Percentiles rank a stretch among this genome's conserved stretches.
phyloP scores from a whole-genome alignment of 2,113 vertebrate species.

The Phycodurus eques region DNA sequence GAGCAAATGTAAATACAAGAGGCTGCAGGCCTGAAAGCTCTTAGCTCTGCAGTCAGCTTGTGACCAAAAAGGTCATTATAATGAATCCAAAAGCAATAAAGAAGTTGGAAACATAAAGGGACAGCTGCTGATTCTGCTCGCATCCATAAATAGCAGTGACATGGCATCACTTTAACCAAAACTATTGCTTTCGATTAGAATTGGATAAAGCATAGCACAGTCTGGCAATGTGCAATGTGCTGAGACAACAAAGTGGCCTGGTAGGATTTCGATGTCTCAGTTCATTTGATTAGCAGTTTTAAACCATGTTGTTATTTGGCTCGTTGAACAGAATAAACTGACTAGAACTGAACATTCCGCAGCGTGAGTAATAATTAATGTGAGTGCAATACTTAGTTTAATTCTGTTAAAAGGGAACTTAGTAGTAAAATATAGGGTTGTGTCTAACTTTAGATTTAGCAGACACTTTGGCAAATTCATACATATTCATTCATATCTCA shows the following conservation, averaged over 20 bases:
- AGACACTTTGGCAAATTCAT: too few species aligned
- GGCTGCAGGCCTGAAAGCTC: neutral
- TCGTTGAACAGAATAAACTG: neutral
- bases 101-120: conserved; percentile 11
- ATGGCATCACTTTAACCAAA: conserved; percentile 8
- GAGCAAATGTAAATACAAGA: neutral
- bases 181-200: conserved; percentile 6
- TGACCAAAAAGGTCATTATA: conserved; percentile 12
- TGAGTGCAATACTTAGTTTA: neutral
- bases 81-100: conserved; percentile 10
- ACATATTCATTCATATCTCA: too few species aligned
- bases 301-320: neutral
- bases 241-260: neutral
- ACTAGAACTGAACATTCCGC: neutral
- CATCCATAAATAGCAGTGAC: conserved; percentile 12
- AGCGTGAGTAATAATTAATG: neutral
- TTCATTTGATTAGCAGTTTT: neutral
- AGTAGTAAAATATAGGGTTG: too few species aligned
- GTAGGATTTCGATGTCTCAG: neutral
- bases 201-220: conserved; percentile 10
- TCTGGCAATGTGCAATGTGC: conserved; percentile 6
- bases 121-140: conserved; percentile 12
- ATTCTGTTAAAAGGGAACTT: neutral
- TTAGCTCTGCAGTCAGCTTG: conserved; percentile 2
- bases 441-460: too few species aligned